These are phyloP conservation scores for Caradrina kadenii DNA, from an alignment of 2,888 invertebrate genomes.

Conservation along the genomic window DNA sequence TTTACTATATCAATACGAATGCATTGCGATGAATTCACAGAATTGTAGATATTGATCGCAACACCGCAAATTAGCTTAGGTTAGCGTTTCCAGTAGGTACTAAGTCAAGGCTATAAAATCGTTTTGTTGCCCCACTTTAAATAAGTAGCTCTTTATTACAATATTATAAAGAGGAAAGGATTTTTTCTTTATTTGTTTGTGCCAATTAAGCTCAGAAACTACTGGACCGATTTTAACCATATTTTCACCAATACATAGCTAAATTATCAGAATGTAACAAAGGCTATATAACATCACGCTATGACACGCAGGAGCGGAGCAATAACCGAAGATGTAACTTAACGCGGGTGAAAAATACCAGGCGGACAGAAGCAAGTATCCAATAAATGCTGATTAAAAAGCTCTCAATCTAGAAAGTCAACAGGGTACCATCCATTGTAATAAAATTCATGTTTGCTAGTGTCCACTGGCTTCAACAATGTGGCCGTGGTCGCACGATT, in stretches of 20 bases:
- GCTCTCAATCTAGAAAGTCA: conserved; percentile 62
- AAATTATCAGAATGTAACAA: too few species aligned
- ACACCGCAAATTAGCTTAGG: conserved; percentile 32
- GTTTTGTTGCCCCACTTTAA: conserved; percentile 33
- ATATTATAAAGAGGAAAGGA: too few species aligned
- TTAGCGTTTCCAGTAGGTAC: conserved; percentile 16
- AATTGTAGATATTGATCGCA: conserved; percentile 47
- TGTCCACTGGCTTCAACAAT: conserved; percentile 65
- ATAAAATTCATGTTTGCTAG: conserved; percentile 71
- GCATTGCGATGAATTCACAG: conserved; percentile 43
- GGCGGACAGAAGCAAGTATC: not conserved
- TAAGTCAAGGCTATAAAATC: conserved; percentile 17
- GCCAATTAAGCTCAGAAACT: too few species aligned
- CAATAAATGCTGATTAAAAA: conserved; percentile 53
- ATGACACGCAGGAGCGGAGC: too few species aligned
- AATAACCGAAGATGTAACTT: too few species aligned
- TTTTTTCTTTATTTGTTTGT: too few species aligned
- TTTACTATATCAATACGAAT: conserved; percentile 27
- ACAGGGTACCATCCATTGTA: conserved; percentile 63
- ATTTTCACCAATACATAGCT: too few species aligned
- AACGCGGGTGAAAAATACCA: too few species aligned
- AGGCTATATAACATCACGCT: too few species aligned
- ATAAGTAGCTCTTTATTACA: conserved; percentile 33
- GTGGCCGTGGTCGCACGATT: conserved; percentile 74
- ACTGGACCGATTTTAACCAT: too few species aligned